Conservation (phyloP, 2,888 invertebrate genomes). For the Patella pellucida region DNA sequence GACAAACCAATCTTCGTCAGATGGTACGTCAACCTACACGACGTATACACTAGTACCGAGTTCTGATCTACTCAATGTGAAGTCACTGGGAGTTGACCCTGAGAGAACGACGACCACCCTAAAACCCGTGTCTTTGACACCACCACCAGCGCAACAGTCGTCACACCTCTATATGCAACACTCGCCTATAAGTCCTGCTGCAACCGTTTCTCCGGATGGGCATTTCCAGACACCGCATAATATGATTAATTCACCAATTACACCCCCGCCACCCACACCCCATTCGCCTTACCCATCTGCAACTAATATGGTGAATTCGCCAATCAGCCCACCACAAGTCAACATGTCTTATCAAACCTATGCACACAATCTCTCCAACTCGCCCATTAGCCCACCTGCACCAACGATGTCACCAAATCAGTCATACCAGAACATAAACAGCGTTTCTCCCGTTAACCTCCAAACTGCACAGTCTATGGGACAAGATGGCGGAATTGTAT, state of each 20-base stretch:
- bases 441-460: too few species aligned
- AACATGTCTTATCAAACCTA: neutral
- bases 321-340: neutral
- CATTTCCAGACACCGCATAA: neutral
- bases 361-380: neutral
- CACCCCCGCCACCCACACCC: neutral
- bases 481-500: neutral
- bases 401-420: neutral
- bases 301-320: neutral
- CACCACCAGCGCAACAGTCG: neutral
- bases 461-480: neutral
- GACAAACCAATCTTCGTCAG: neutral
- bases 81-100: neutral
- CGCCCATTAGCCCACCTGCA: neutral
- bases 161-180: conserved; percentile 34
- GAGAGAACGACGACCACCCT: conserved; percentile 1
- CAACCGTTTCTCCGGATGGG: conserved; percentile 20
- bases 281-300: neutral
- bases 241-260: neutral
- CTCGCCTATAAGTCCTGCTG: conserved; percentile 29
- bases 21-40: neutral
- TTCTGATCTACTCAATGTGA: neutral
- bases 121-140: neutral
- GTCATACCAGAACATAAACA: neutral
- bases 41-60: neutral